These are phyloP conservation scores for Pao palembangensis DNA, from an alignment of 2,113 vertebrate species.

Conservation along the genomic window DNA sequence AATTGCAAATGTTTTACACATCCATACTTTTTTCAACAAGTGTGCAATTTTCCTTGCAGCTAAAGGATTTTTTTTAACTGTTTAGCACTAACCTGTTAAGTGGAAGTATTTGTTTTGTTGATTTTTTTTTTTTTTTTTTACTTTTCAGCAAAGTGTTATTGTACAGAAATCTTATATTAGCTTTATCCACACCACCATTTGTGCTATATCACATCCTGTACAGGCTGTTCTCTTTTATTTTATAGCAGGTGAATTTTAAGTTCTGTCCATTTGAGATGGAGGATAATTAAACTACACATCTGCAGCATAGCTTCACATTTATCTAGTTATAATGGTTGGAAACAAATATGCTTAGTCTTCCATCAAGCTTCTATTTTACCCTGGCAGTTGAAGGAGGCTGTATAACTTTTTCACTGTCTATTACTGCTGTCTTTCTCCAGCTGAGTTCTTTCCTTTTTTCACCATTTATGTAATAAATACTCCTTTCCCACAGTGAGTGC, in stretches of 20 bases:
- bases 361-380: constrained; percentile 30
- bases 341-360: constrained; percentile 5
- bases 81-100: too few species aligned
- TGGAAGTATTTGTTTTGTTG: neutral
- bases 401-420: constrained; percentile 25
- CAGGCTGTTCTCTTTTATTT: neutral
- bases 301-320: neutral
- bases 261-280: constrained; percentile 1
- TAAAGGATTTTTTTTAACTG: neutral
- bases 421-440: constrained; percentile 42
- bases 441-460: constrained; percentile 34
- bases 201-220: too few species aligned
- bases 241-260: neutral
- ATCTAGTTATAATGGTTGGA: neutral
- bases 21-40: neutral
- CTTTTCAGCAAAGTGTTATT: neutral
- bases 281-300: neutral
- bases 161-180: neutral
- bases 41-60: neutral
- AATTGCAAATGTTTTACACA: neutral
- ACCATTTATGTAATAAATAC: constrained; percentile 78
- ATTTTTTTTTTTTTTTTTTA: neutral
- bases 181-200: too few species aligned
- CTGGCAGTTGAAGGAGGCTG: constrained; percentile 37
- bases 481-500: constrained; percentile 57